Base-by-base conservation (phyloP, 1,140 invertebrate genomes). In the Zaprionus inermis region DNA sequence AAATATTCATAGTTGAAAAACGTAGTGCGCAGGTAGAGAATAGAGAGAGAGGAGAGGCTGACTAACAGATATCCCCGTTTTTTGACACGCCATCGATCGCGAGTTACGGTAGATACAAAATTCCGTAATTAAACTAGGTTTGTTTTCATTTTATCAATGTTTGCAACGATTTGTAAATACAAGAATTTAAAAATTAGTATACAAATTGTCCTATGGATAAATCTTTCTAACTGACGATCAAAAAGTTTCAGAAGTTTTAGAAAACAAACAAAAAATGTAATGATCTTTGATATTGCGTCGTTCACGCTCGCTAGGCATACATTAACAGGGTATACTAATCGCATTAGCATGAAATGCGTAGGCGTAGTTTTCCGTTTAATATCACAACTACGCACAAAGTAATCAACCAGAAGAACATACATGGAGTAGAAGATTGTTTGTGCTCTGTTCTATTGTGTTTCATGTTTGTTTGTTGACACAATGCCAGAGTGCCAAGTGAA, bases 391-490 rank as follows among this genome's bases (percentile, higher is more conserved):
- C 36, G 51, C 22, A 28, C 22, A 30, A 20, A 30, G 38, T 59
- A 52, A 20, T 41, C 22, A 16, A 52, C 24, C 12, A 61, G 14
- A 46, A 54, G 7, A 16, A 44, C 34, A 55, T 22, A 55, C 3
- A 32, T 32, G 9, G 1, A 32, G 10, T 32, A 32, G 24, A 55
- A 30, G 24, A 41, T 56, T 64, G 61, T 64, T 65, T 64, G 34
- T 30, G 24, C 30, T 18, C 22, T n/a, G 20, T 46, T 58, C 32
- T 41, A n/a, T 3, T 41, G n/a, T n/a, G 36, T n/a, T 38, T 6
- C 9, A 9, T 38, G 38, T 32, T 55, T 67, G 34, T 46, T 61
- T 73, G 51, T 73, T 73, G 71, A 68, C 70, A 58, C 30, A 59
- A 59, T 20, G 22, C 64, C 78, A 81, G 28, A 20, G 9, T 16